A percentile compares a stretch with the other conserved stretches of the same genome.
Conservation (phyloP, 2,888 invertebrate species). For the Synanthedon tipuliformis region DNA sequence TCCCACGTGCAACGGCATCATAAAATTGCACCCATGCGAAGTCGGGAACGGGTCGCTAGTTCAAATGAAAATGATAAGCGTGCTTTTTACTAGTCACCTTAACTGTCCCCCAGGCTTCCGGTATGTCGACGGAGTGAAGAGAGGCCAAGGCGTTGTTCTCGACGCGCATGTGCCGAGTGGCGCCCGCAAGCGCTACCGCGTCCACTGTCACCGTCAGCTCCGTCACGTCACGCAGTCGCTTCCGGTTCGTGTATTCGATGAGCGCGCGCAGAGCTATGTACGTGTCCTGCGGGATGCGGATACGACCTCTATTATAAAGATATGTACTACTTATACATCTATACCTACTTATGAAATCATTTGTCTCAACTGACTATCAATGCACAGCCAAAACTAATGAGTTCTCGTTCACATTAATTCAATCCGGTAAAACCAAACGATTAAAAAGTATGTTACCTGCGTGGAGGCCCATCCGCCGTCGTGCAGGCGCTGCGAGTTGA, state of each 20-base stretch:
- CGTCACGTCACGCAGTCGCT: conserved; percentile 87
- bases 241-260: conserved; percentile 88
- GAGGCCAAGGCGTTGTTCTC: conserved; percentile 81
- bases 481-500: conserved; percentile 86
- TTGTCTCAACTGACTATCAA: no score
- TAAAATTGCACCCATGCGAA: no score
- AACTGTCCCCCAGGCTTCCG: conserved; percentile 94
- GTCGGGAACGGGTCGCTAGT: no score
- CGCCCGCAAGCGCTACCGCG: conserved; percentile 82
- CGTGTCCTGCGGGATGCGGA: conserved; percentile 73
- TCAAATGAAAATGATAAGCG: no score
- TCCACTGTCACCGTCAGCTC: conserved; percentile 82
- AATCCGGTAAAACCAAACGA: no score
- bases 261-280: conserved; percentile 89
- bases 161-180: conserved; percentile 75
- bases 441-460: conserved; percentile 56
- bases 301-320: no score
- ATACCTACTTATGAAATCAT: no score
- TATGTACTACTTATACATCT: no score
- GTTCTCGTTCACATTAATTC: no score
- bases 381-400: no score
- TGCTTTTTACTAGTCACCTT: conserved; percentile 41
- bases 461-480: conserved; percentile 92
- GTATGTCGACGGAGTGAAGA: conserved; percentile 85
- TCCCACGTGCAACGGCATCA: no score